These are phyloP conservation scores for Macrotus californicus DNA, from an alignment of 2,113 vertebrate species.

Conservation along the genomic window DNA sequence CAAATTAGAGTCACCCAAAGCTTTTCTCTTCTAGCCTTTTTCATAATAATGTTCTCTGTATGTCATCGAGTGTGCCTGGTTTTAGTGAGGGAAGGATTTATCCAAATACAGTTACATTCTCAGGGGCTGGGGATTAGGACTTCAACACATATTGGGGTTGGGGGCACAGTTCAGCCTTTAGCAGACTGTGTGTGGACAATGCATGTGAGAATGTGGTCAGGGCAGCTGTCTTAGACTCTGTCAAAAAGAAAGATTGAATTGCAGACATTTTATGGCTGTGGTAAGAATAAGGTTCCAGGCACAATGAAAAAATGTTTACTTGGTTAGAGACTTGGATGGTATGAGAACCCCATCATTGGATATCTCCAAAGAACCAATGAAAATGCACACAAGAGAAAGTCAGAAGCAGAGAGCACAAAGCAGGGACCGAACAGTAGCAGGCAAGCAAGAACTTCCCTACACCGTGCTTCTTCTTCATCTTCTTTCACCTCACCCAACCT, in stretches of 20 bases:
- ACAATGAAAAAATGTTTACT: background rate
- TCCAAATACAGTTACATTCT: background rate
- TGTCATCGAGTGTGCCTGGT: background rate
- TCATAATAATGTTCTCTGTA: background rate
- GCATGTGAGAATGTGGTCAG: fast-evolving
- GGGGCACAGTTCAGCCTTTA: background rate
- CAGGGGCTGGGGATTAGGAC: background rate
- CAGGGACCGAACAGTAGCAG: fast-evolving
- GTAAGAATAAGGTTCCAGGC: background rate
- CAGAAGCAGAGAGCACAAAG: background rate
- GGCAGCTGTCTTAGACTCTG: background rate
- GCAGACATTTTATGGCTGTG: background rate
- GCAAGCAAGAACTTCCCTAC: no score
- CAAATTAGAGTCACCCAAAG: background rate
- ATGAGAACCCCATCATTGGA: background rate
- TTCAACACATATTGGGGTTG: background rate
- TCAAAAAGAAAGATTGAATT: background rate
- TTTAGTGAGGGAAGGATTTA: background rate
- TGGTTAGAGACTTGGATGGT: background rate
- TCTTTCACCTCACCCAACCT: fast-evolving
- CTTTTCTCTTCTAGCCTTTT: background rate
- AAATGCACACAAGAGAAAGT: background rate
- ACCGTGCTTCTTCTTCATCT: background rate
- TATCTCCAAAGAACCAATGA: background rate
- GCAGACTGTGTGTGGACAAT: background rate